Percentiles rank a stretch among this genome's conserved stretches.
Conservation (phyloP, 23 tunicate species). For the Ascidia mentula region DNA sequence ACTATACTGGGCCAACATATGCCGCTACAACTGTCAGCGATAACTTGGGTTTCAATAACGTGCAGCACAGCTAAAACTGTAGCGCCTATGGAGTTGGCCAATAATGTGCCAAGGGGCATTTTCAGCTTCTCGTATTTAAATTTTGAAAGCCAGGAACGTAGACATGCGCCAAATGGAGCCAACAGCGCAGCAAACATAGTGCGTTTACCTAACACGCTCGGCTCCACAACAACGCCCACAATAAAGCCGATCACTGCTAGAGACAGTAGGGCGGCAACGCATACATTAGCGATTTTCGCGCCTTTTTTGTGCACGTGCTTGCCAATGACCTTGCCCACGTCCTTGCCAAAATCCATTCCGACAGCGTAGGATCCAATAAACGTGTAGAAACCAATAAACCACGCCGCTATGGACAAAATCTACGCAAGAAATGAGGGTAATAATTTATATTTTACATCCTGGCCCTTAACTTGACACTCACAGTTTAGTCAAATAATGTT, state of each 20-base stretch:
- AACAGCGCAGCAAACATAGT: conserved; percentile 36
- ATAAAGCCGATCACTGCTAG: conserved; percentile 29
- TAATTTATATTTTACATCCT: no score
- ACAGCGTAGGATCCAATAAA: conserved; percentile 51
- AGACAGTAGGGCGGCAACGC: conserved; percentile 10
- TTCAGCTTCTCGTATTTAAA: conserved; percentile 20
- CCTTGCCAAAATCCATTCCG: conserved; percentile 54
- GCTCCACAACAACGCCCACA: conserved; percentile 43
- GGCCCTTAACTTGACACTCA: no score
- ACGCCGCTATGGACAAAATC: conserved; percentile 29
- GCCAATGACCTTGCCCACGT: conserved; percentile 8
- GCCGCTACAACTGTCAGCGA: background rate
- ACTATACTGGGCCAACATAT: conserved; percentile 41
- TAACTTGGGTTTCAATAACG: conserved; percentile 27
- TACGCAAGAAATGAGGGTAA: no score
- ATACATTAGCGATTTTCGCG: conserved; percentile 28
- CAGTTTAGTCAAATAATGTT: no score
- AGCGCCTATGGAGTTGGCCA: conserved; percentile 39
- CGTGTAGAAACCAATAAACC: conserved; percentile 57
- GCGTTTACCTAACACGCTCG: conserved; percentile 9
- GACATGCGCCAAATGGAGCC: conserved; percentile 54
- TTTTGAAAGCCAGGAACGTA: conserved; percentile 22
- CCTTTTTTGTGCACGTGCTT: conserved; percentile 16
- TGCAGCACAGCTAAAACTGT: conserved; percentile 18
- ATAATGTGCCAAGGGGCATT: conserved; percentile 44